Base-by-base conservation (phyloP, 2,113 vertebrate genomes). In the Mandrillus leucophaeus region DNA sequence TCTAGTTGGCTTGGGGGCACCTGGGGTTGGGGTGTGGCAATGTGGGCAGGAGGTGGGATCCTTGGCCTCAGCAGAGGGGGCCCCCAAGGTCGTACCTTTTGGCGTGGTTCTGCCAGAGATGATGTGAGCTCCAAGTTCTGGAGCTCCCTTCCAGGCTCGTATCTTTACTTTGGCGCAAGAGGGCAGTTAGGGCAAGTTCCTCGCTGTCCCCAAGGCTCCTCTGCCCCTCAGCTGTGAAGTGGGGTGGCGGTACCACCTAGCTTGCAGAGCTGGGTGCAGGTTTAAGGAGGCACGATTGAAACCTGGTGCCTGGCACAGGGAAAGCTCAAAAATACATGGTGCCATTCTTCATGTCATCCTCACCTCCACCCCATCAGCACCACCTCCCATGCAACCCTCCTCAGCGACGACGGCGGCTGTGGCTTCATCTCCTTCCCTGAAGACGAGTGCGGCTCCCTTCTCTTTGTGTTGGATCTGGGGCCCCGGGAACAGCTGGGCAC, bases 391-490 rank as follows among this genome's bases (percentile, higher is more conserved):
- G 11, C 27, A 2, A 2, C 6, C 61, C 27, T 64, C 61, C 61
- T 64, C 61, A 64, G 27, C 6, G 27, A 64, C 6, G 6, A 64
- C 12, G 5, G 27, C 2, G 5, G 27, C 27, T 30, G 1, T 32
- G 61, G 27, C 27, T 30, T 61, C 59, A 5, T 20, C 38, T 10
- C 3, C 10, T 22, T 11, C 70, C 38, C 12, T n/a, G 35, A 18
- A 10, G 7, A 6, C 57, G 8, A 64, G 86, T n/a, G 0, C 0
- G 6, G 20, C 22, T 2, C 0, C 55, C 18, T 17, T 23, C 43
- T 27, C 20, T 20, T 20, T 14, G 55, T 0, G 3, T 50, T 13
- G 48, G 4, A 7, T 45, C 43, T 48, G 8, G 6, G 55, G 50
- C 64, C 75, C 50, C 9, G 1, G 78, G 66, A 7, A 11, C 17